Percentiles rank a stretch among this genome's conserved stretches.
Evolutionary conservation across 1,140 invertebrate genomes (phyloP).

Genomic region (Contarinia nasturtii): DNA sequence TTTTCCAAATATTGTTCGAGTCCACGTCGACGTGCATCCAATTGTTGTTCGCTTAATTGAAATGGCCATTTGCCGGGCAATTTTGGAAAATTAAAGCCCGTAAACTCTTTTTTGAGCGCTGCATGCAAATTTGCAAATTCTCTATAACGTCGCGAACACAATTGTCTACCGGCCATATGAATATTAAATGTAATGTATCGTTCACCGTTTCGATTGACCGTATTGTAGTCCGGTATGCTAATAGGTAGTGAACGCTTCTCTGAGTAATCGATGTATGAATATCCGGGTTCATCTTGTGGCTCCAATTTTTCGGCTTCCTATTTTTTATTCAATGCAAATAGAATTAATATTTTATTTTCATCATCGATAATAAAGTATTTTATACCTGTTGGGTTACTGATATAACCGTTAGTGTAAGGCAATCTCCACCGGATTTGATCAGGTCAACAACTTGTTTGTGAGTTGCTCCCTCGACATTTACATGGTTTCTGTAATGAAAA

Average conservation of each 20-base stretch:
- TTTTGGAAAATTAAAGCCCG: conserved; percentile 95
- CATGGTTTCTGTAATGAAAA: conserved; percentile 65
- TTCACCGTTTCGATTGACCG: conserved; percentile 57
- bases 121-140: conserved; percentile 86
- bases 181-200: conserved; percentile 95
- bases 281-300: conserved; percentile 73
- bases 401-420: conserved; percentile 85
- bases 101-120: conserved; percentile 86
- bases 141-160: conserved; percentile 88
- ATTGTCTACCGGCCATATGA: conserved; percentile 94
- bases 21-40: conserved; percentile 80
- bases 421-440: conserved; percentile 96
- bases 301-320: conserved; percentile 71
- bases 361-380: neutral
- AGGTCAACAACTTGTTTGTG: conserved; percentile 98
- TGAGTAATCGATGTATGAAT: conserved; percentile 90
- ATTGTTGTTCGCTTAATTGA: conserved; percentile 85
- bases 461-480: conserved; percentile 95
- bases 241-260: conserved; percentile 96
- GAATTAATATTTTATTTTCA: neutral
- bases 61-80: conserved; percentile 98
- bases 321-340: conserved; percentile 8
- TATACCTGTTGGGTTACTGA: conserved; percentile 77
- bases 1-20: conserved; percentile 97
- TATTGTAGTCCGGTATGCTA: conserved; percentile 89